Conservation (phyloP, 2,888 invertebrate genomes). For the Megaustenia siamemsis region DNA sequence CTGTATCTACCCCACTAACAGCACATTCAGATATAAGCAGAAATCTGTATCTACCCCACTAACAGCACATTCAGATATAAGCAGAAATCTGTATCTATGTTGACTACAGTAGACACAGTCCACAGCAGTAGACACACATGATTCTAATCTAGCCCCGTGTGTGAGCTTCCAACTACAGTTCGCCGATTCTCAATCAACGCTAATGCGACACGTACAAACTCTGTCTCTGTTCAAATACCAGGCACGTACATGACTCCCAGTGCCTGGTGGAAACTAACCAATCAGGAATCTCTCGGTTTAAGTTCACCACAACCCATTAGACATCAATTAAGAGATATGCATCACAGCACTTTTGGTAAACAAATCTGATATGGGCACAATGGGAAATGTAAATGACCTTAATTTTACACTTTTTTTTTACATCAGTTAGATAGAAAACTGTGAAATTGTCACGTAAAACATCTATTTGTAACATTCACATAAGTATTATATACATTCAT, state of each 20-base stretch:
- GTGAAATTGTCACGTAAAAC: too few relatives aligned
- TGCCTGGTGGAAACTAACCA: neutral
- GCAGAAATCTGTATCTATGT: neutral
- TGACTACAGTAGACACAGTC: neutral
- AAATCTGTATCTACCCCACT: too few relatives aligned
- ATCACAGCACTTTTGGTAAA: too few relatives aligned
- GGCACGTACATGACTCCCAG: neutral
- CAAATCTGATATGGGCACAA: too few relatives aligned
- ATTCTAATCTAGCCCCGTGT: neutral
- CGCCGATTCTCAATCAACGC: neutral
- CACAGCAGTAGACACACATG: neutral
- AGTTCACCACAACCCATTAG: neutral
- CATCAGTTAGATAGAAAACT: too few relatives aligned
- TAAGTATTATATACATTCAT: too few relatives aligned
- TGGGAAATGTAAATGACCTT: too few relatives aligned
- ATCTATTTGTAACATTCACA: too few relatives aligned
- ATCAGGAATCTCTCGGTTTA: neutral
- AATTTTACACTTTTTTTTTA: too few relatives aligned
- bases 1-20: too few relatives aligned
- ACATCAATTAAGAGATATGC: neutral
- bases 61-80: too few relatives aligned
- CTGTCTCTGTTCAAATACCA: neutral
- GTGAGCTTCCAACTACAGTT: neutral
- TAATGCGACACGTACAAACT: neutral
- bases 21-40: too few relatives aligned